Conservation (phyloP, 1,140 invertebrate species). For the Rhynchophorus ferrugineus region DNA sequence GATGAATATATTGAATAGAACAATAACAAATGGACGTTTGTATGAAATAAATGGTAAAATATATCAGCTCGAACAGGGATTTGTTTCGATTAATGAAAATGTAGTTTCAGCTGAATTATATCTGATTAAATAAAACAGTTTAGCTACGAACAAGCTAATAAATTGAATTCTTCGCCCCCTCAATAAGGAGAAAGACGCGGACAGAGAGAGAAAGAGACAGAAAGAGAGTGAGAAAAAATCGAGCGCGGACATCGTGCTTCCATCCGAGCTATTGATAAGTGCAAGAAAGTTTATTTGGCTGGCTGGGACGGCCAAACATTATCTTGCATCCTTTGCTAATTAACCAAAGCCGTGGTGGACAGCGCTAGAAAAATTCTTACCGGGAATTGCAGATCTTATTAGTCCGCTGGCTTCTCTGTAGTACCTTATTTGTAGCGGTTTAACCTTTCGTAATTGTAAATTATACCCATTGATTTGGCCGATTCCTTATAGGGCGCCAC, state of each 20-base stretch:
- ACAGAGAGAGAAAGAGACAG: no score
- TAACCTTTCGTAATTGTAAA: slow-evolving; percentile 36
- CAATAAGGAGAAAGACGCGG: no score
- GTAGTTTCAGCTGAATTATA: no score
- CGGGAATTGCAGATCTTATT: slow-evolving; percentile 26
- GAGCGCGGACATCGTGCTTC: slow-evolving; percentile 29
- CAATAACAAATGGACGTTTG: no score
- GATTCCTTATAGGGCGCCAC: slow-evolving; percentile 17
- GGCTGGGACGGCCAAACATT: slow-evolving; percentile 8
- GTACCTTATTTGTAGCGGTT: slow-evolving; percentile 36
- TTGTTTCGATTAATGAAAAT: no score
- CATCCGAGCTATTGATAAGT: slow-evolving; percentile 22
- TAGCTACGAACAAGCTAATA: no score
- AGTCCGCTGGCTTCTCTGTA: slow-evolving; percentile 22
- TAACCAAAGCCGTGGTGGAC: slow-evolving; percentile 32
- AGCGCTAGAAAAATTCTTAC: slow-evolving; percentile 33
- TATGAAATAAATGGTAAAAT: no score
- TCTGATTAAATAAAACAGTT: no score
- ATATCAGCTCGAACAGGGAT: no score
- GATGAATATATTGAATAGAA: no score
- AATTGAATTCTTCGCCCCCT: no score
- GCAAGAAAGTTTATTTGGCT: slow-evolving; percentile 22
- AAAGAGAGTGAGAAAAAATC: slow-evolving; percentile 13
- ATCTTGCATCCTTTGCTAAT: slow-evolving; percentile 31
- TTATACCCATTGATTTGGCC: slow-evolving; percentile 31